Base-by-base conservation (phyloP, 2,113 vertebrate genomes). In the Scortum barcoo region DNA sequence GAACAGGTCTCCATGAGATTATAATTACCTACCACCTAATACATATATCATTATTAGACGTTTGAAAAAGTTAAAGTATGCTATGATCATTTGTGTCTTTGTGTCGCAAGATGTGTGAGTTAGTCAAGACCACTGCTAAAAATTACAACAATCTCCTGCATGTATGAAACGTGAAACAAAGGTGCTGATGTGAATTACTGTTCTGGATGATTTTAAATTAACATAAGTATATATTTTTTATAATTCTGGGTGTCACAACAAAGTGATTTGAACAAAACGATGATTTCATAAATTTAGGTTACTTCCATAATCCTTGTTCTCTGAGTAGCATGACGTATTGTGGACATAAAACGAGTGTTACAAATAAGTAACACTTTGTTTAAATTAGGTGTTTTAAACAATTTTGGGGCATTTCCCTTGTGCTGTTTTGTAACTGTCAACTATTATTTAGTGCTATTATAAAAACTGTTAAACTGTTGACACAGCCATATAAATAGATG, bases 401-500 rank as follows among this genome's bases (percentile, higher is more conserved):
- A 10, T 46, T 57, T n/a, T 48, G 4, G 3, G 2, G 5, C 33
- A 50, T n/a, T 61, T n/a, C 20, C 28, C 44, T 74, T 42, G 33
- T 60, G 42, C 17, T 66, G 30, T 11, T 11, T 74, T 56, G 19
- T 20, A 65, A 63, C 83, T 67, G 44, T 46, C n/a, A n/a, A n/a
- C 26, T 61, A 28, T 17, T 5, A 38, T 36, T 50, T 11, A 53
- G 48, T 65, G 28, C 2, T 24, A 36, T 30, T 14, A 40, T 33
- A 22, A 68, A 69, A 77, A 61, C 38, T 2, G 19, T n/a, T 56
- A 20, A 66, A 60, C 53, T 46, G 13, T 30, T 80, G 58, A 24
- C 54, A 78, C 58, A 17, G 51, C 17, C 48, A 63, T 48, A 65
- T 16, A 7, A 3, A 36, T 60, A 63, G 24, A 38, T 72, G 51